phyloP scores from a whole-genome alignment of 2,888 invertebrate genomes.

The Gari tellinella region DNA sequence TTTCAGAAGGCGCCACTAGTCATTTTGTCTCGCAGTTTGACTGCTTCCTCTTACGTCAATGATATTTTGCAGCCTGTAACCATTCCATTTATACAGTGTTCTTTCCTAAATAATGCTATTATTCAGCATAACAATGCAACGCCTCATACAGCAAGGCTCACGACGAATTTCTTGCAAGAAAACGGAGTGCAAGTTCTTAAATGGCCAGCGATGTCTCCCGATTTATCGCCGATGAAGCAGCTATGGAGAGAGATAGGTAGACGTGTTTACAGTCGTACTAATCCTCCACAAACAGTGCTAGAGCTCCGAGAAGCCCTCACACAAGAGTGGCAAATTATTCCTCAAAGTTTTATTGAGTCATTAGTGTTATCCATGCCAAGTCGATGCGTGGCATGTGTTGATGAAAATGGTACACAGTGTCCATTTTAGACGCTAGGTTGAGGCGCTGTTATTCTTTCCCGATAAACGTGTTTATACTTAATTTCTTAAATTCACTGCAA shows the following conservation, averaged over 20 bases:
- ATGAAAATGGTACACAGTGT: no score
- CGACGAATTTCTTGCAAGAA: slow-evolving; percentile 1
- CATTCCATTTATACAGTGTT: slow-evolving; percentile 5
- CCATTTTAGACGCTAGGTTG: no score
- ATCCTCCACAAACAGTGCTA: no score
- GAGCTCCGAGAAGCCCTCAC: no score
- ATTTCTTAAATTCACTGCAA: no score
- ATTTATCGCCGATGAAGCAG: slow-evolving; percentile 7
- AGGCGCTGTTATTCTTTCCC: no score
- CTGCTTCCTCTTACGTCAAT: slow-evolving; percentile 1
- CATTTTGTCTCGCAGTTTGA: background rate
- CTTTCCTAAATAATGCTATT: background rate
- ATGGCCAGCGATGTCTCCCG: slow-evolving; percentile 4
- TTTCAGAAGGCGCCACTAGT: slow-evolving; percentile 13
- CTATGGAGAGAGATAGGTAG: slow-evolving; percentile 5
- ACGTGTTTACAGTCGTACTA: no score
- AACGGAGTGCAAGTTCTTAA: background rate
- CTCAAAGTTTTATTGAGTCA: no score
- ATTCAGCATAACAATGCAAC: slow-evolving; percentile 8
- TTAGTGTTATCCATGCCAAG: no score
- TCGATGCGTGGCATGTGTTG: no score
- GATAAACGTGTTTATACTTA: no score
- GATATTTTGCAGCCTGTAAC: slow-evolving; percentile 10
- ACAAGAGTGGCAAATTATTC: no score
- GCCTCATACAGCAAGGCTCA: background rate